Evolutionary conservation across 2,113 vertebrate species (phyloP).

Genomic region (Takifugu bimaculatus): DNA sequence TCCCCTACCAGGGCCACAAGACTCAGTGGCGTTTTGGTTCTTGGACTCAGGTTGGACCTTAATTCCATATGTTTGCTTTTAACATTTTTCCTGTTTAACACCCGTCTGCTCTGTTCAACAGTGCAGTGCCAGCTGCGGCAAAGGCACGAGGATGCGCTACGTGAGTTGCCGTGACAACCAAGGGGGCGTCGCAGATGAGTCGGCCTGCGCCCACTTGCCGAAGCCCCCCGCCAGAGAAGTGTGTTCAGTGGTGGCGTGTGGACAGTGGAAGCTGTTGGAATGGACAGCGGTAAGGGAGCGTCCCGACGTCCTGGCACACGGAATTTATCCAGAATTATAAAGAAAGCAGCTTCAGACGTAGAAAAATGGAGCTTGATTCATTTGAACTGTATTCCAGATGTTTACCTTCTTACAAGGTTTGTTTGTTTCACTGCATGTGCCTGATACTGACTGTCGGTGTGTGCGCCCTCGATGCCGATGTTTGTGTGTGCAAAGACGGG

Average conservation of each 20-base stretch:
- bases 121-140: conserved; percentile 94
- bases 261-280: conserved; percentile 93
- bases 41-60: conserved; percentile 87
- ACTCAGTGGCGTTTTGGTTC: conserved; percentile 98
- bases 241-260: conserved; percentile 85
- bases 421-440: conserved; percentile 24
- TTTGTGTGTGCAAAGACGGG: conserved; percentile 22
- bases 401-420: conserved; percentile 20
- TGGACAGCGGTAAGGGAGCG: conserved; percentile 87
- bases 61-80: not conserved
- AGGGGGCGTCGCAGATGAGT: conserved; percentile 90
- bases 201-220: conserved; percentile 81
- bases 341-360: conserved; percentile 22
- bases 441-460: conserved; percentile 4
- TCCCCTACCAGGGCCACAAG: conserved; percentile 72
- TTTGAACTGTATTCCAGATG: conserved; percentile 23
- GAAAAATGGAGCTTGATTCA: conserved; percentile 23
- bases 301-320: no score
- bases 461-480: conserved; percentile 16
- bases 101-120: conserved; percentile 53
- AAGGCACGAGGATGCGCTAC: conserved; percentile 91
- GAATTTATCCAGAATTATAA: no score
- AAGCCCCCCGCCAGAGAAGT: conserved; percentile 85
- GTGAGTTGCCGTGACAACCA: conserved; percentile 95
- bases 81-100: not conserved